Conservation (phyloP, 30 jellyfish, hydroid and myxozoan species). For the Chrysaora quinquecirrha region DNA sequence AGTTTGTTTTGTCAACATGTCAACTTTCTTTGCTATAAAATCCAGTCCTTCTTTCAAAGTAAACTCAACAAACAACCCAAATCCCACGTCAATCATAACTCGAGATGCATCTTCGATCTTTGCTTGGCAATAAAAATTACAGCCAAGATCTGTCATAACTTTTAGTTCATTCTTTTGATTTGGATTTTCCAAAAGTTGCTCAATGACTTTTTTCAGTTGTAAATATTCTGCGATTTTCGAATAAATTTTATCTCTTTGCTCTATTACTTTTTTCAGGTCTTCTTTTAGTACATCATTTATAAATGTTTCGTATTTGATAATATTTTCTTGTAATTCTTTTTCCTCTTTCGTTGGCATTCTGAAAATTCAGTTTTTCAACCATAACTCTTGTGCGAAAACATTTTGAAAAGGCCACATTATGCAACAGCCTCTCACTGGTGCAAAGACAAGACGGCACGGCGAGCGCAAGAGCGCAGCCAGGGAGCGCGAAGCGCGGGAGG, state of each 20-base stretch:
- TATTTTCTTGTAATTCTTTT: conserved; percentile 38
- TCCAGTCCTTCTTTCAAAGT: conserved; percentile 73
- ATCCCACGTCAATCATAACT: conserved; percentile 77
- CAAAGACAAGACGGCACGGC: no score
- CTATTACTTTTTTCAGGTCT: conserved; percentile 65
- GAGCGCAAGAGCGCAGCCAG: no score
- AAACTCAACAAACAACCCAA: conserved; percentile 90
- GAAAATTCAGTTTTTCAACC: no score
- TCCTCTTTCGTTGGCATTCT: no score
- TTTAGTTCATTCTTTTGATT: conserved; percentile 8
- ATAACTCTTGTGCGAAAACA: no score
- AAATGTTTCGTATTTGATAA: conserved; percentile 75
- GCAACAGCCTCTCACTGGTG: no score
- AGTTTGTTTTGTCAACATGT: conserved; percentile 57
- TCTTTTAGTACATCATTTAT: conserved; percentile 73
- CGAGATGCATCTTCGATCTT: conserved; percentile 51
- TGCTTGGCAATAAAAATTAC: conserved; percentile 93
- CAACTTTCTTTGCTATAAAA: conserved; percentile 65
- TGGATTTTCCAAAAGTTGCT: conserved; percentile 28
- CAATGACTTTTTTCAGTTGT: conserved; percentile 68
- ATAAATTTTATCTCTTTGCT: conserved; percentile 74
- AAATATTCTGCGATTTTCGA: conserved; percentile 77
- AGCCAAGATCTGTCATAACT: conserved; percentile 88
- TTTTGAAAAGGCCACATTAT: no score
- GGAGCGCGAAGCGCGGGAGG: no score